phyloP scores from a whole-genome alignment of 2,797 vertebrate species.

The Nothura maculosa region DNA sequence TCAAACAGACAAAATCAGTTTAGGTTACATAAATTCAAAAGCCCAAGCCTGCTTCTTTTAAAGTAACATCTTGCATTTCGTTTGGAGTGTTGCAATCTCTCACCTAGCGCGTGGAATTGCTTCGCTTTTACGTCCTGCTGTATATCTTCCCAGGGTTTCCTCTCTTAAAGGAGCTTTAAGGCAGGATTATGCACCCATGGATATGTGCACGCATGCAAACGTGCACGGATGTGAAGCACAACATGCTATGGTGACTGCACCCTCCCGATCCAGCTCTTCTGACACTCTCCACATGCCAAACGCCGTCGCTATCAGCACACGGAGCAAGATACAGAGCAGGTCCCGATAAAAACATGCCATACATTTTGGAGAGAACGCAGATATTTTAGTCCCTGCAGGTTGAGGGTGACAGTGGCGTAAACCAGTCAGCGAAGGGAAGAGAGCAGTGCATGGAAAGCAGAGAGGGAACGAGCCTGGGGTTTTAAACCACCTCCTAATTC shows the following conservation, averaged over 20 bases:
- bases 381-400: not conserved
- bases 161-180: not conserved
- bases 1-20: slow-evolving; percentile 78
- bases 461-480: not conserved
- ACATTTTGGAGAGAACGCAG: not conserved
- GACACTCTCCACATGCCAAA: not conserved
- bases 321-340: not conserved
- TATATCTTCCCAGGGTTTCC: not conserved
- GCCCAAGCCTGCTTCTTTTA: slow-evolving; percentile 64
- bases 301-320: not conserved
- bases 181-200: not conserved
- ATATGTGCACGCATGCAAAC: not conserved
- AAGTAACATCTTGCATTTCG: slow-evolving; percentile 72
- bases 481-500: slow-evolving; percentile 10
- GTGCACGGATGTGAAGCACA: not conserved
- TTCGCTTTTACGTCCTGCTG: not conserved
- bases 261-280: not conserved
- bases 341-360: not conserved
- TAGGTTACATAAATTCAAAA: slow-evolving; percentile 76
- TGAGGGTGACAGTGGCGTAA: not conserved
- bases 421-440: not conserved
- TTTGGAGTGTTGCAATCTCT: slow-evolving; percentile 64
- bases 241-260: not conserved
- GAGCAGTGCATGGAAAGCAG: not conserved
- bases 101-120: not conserved